Evolutionary conservation across 2,113 vertebrate genomes (phyloP).

Genomic region (Suricata suricatta): DNA sequence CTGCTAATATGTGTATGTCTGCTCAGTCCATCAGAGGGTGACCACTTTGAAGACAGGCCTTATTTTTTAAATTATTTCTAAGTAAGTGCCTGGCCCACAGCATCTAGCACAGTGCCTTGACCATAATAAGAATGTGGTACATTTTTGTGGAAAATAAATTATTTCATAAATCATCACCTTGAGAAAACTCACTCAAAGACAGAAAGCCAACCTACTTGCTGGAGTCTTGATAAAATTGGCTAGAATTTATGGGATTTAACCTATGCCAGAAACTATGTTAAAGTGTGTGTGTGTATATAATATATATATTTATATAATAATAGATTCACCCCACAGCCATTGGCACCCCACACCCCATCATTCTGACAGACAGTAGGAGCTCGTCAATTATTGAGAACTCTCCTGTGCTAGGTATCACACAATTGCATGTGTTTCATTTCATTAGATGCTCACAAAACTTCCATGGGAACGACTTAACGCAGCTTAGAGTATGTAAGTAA

Average conservation of each 20-base stretch:
- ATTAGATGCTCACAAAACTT: background rate
- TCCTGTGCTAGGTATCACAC: no score
- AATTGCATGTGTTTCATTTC: background rate
- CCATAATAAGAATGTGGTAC: background rate
- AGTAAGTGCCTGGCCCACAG: background rate
- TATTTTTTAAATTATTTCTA: background rate
- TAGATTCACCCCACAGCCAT: no score
- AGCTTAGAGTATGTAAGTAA: background rate
- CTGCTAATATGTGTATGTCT: background rate
- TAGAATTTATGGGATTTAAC: background rate
- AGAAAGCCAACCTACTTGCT: background rate
- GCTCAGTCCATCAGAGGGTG: background rate
- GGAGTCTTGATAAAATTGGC: background rate
- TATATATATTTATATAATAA: background rate
- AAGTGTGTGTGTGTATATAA: background rate
- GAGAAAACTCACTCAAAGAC: background rate
- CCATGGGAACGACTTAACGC: background rate
- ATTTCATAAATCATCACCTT: background rate
- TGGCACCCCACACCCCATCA: no score
- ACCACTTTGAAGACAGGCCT: background rate
- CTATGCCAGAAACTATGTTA: background rate
- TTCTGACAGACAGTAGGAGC: background rate
- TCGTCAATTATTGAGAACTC: background rate
- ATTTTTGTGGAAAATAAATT: conserved; percentile 15
- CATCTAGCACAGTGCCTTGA: background rate